Evolutionary conservation across 2,888 invertebrate species (phyloP).

Genomic region (Lasioglossum leucozonium): DNA sequence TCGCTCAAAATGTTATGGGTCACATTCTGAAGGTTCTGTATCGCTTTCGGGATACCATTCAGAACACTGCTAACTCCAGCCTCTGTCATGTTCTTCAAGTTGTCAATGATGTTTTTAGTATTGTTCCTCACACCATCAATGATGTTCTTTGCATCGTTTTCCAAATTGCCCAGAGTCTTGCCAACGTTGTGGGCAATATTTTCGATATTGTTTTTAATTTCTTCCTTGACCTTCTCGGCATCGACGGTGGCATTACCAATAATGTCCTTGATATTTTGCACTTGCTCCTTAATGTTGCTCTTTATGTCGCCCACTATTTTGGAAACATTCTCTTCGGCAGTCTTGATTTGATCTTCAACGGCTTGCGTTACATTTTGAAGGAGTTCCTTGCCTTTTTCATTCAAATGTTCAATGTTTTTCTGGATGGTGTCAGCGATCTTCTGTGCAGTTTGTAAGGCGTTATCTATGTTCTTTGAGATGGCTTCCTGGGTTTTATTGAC

Average conservation of each 20-base stretch:
- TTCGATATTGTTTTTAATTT: not conserved
- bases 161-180: not conserved
- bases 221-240: not conserved
- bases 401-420: not conserved
- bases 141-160: not conserved
- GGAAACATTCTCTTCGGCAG: not conserved
- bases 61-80: not conserved
- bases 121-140: not conserved
- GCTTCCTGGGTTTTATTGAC: not conserved
- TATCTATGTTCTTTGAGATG: not conserved
- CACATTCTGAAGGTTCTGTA: not conserved
- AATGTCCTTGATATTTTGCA: not conserved
- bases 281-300: not conserved
- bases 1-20: not conserved
- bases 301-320: not conserved
- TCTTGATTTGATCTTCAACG: not conserved
- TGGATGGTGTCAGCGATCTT: not conserved
- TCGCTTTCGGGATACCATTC: not conserved
- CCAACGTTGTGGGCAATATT: not conserved
- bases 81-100: not conserved
- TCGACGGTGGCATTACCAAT: not conserved
- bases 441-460: accelerated
- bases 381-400: not conserved
- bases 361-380: not conserved
- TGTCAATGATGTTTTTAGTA: not conserved